Conservation (phyloP, 1,140 invertebrate genomes). For the Drosophila melanica region DNA sequence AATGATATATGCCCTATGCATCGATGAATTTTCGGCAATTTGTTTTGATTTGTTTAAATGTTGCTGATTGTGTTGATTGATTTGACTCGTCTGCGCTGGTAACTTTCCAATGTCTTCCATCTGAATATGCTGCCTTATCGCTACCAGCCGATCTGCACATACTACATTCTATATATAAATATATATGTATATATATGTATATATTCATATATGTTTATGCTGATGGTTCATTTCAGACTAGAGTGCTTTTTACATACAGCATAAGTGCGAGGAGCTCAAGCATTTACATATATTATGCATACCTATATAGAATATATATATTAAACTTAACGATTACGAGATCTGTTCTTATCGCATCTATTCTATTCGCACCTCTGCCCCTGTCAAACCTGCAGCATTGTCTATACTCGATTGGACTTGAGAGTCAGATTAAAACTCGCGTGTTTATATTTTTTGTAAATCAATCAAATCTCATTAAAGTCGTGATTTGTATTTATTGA, state of each 20-base stretch:
- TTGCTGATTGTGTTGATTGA: constrained; percentile 75
- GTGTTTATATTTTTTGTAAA: constrained; percentile 56
- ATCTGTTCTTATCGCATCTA: constrained; percentile 61
- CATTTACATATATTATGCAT: constrained; percentile 12
- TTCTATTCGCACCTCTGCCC: constrained; percentile 56
- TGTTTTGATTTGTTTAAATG: constrained; percentile 74
- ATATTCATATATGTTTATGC: constrained; percentile 1
- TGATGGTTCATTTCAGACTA: constrained; percentile 23
- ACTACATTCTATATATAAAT: constrained; percentile 1
- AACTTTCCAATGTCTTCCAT: constrained; percentile 61
- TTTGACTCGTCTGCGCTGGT: constrained; percentile 56
- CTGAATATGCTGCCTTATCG: constrained; percentile 52
- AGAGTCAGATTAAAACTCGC: constrained; percentile 57
- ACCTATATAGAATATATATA: constrained; percentile 14
- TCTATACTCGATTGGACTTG: constrained; percentile 34
- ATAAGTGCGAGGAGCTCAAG: constrained; percentile 39
- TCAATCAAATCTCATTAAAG: constrained; percentile 57
- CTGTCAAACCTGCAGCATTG: constrained; percentile 49
- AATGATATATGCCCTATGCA: constrained; percentile 35
- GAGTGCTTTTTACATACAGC: constrained; percentile 47
- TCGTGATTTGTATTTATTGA: constrained; percentile 15
- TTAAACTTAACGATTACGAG: constrained; percentile 45
- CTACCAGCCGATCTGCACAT: constrained; percentile 12
- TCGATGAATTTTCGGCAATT: constrained; percentile 59
- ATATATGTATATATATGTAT: background rate